Base-by-base conservation (phyloP, 1,140 invertebrate species). In the Wiebesia pumilae region DNA sequence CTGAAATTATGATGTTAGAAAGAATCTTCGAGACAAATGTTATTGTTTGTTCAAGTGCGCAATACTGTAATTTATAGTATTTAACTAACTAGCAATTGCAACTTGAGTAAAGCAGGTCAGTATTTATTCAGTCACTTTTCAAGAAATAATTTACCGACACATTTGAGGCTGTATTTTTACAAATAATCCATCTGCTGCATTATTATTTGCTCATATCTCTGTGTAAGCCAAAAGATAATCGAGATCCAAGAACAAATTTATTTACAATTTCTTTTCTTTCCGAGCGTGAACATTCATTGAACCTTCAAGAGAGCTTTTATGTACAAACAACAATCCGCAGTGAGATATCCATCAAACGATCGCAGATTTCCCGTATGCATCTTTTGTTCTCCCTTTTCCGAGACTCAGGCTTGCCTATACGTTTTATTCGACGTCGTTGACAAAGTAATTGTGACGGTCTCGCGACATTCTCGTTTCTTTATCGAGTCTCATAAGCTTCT, bases 361-460 rank as follows among this genome's bases (percentile, higher is more conserved):
- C 7, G 65, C 30, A 73, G 69, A 38, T 73, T n/a, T 73, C n/a
- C 30, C 4, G 6, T 21, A 73, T 40, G 12, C 16, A 16, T 71
- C 19, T 75, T 40, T 51, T 7, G 73, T 6, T 47, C 24, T 47
- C 24, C 38, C 30, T 47, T 75, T 33, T 35, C 12, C 47, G 7
- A 54, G 33, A 10, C 77, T 79, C 10, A 3, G 1, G 54, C 19
- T 14, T 65, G 33, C 10, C 51, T 62, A 1, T 62, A 24, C 33
- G 65, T 75, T 85, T 81, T 81, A 85, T 73, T 86, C 38, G 38
- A 33, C 14, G 62, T 62, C 71, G 38, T 87, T 87, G 85, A 83
- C 75, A 83, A 79, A 83, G 85, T 79, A 83, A 83, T 87, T 87
- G 85, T 69, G 71, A 83, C 81, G 75, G 19, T 43, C 62, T 47